Evolutionary conservation across 1,140 invertebrate genomes (phyloP).

Genomic region (Heliconius nattereri): DNA sequence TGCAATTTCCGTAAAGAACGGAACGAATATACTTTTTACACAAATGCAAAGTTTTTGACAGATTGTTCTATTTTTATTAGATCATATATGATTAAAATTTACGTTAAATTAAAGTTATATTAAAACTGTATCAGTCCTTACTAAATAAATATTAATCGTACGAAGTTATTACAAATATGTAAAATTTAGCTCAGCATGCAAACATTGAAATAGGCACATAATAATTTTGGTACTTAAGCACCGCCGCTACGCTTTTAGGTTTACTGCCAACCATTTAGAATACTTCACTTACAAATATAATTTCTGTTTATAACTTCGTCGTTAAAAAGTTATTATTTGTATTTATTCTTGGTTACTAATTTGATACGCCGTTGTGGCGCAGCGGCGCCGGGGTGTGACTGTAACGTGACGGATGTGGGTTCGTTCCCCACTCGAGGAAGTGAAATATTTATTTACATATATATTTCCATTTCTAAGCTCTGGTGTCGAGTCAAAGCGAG

Average conservation of each 20-base stretch:
- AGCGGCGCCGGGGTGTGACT: too few species aligned
- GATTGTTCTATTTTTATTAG: too few species aligned
- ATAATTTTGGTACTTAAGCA: conserved; percentile 13
- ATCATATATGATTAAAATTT: too few species aligned
- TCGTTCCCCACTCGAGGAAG: too few species aligned
- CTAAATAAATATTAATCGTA: neutral
- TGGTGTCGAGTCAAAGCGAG: too few species aligned
- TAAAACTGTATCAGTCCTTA: neutral
- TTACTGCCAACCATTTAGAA: conserved; percentile 6
- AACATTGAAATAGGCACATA: neutral
- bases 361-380: neutral
- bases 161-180: conserved; percentile 1
- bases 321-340: neutral
- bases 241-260: neutral
- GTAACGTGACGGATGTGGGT: too few species aligned
- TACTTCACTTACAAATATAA: conserved; percentile 9
- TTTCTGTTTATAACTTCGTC: conserved; percentile 16
- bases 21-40: neutral
- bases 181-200: neutral
- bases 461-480: too few species aligned
- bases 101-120: too few species aligned
- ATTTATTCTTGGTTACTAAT: neutral
- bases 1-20: neutral
- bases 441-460: too few species aligned
- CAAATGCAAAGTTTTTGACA: too few species aligned